A percentile compares a stretch with the other conserved stretches of the same genome.
These are phyloP conservation scores for Lasioglossum morio DNA, from an alignment of 2,888 invertebrate genomes.

Conservation along the genomic window DNA sequence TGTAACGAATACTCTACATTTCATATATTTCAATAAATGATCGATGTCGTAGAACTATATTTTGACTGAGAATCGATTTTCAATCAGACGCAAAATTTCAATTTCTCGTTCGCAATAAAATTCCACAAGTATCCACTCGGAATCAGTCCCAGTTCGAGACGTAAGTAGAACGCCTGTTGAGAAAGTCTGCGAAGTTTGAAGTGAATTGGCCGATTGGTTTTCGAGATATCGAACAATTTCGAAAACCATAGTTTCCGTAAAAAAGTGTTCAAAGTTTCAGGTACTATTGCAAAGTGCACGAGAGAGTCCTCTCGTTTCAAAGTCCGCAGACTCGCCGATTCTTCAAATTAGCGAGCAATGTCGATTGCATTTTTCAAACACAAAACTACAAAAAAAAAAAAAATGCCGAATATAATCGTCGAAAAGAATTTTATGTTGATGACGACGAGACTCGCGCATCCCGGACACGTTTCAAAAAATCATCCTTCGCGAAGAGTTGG, in stretches of 20 bases:
- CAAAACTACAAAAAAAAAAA: background rate
- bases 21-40: background rate
- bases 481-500: too few relatives aligned
- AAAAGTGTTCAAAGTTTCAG: constrained; percentile 3
- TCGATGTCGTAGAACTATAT: background rate
- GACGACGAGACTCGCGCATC: too few relatives aligned
- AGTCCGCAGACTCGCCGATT: background rate
- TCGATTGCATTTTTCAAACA: background rate
- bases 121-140: background rate
- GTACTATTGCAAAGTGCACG: background rate
- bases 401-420: too few relatives aligned
- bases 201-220: background rate
- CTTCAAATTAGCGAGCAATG: background rate
- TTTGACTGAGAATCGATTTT: background rate
- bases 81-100: background rate
- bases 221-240: background rate
- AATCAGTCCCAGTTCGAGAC: background rate
- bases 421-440: background rate
- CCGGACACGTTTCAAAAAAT: too few relatives aligned
- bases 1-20: too few relatives aligned
- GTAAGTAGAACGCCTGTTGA: constrained; percentile 2
- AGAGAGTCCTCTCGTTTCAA: background rate
- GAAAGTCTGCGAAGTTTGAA: background rate
- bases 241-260: background rate
- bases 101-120: background rate